Evolutionary conservation across 2,113 vertebrate genomes (phyloP), one percentile per base, ranked within the genome.

Genomic region (Loxodonta africana): DNA sequence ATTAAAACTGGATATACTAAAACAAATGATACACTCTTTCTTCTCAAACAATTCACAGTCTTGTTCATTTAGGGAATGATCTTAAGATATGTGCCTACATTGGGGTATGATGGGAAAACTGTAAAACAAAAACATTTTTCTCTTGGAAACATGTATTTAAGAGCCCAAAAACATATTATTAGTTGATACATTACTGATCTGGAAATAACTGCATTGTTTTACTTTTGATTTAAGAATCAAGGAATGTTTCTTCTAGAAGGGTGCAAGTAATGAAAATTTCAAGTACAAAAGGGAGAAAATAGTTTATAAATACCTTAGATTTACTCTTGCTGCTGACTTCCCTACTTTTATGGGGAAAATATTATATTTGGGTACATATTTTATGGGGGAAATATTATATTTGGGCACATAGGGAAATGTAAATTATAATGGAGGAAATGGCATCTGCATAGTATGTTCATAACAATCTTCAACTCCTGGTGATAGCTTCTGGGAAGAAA

Each of bases 101-200:
- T 51, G 17, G 18, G 7, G 1, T 26, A 48, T 71, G 17, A 41
- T 69, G 5, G 26, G 28, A 78, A 57, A 12, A 1, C 28, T 86
- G 18, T 62, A 44, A 82, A 94, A 62, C 51, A 84, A 92, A 90
- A 82, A 46, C 8, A 86, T 77, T 28, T 73, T 91, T 85, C 20
- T 87, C 62, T 62, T 88, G 20, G 93, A 95, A 91, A 71, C 44
- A 71, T 81, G 33, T 33, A 91, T 81, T 83, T 93, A 93, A 90
- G 83, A 93, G 15, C 30, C 2, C 89, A 76, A 83, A 69, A 67
- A 0, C 1, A 10, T n/a, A 37, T 53, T 86, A 69, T 20, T 65
- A 83, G 9, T 90, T 86, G 26, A 37, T 76, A 73, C 21, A 48
- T 48, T 91, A 80, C n/a, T 76, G 15, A 93, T 74, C 53, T 51